Conservation (phyloP, 2,888 invertebrate species). For the Gari tellinella region DNA sequence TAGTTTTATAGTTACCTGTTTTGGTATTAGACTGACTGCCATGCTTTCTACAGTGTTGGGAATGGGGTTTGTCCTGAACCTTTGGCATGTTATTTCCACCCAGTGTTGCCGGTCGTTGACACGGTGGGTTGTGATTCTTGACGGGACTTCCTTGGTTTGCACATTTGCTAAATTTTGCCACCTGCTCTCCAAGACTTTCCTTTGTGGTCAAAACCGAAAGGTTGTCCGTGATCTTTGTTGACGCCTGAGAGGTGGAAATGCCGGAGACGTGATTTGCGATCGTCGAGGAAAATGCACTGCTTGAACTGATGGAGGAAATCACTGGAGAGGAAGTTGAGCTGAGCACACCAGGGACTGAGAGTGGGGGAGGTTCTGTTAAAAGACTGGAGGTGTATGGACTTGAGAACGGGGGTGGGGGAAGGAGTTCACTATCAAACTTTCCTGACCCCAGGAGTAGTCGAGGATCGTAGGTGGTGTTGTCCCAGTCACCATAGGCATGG, state of each 20-base stretch:
- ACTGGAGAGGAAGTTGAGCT: slow-evolving; percentile 51
- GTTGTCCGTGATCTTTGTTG: slow-evolving; percentile 59
- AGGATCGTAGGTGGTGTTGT: slow-evolving; percentile 77
- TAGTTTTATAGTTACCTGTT: slow-evolving; percentile 31
- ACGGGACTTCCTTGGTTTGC: slow-evolving; percentile 31
- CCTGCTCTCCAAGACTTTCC: slow-evolving; percentile 49
- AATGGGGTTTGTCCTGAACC: slow-evolving; percentile 64
- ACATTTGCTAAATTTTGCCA: slow-evolving; percentile 47
- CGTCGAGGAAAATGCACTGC: slow-evolving; percentile 73
- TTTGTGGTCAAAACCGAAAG: slow-evolving; percentile 51
- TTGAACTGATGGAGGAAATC: slow-evolving; percentile 59
- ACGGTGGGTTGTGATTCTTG: slow-evolving; percentile 65
- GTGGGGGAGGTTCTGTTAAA: slow-evolving; percentile 62
- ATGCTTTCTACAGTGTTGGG: slow-evolving; percentile 73
- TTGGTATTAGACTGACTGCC: slow-evolving; percentile 48
- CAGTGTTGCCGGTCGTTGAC: slow-evolving; percentile 75
- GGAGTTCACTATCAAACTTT: slow-evolving; percentile 73
- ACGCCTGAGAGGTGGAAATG: slow-evolving; percentile 46
- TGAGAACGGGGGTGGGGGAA: slow-evolving; percentile 78
- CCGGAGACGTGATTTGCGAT: slow-evolving; percentile 47
- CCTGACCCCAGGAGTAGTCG: slow-evolving; percentile 72
- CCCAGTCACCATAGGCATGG: slow-evolving; percentile 83
- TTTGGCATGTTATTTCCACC: slow-evolving; percentile 70
- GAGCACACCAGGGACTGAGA: slow-evolving; percentile 52
- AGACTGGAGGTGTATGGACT: slow-evolving; percentile 72